phyloP scores from a whole-genome alignment of 2,113 vertebrate genomes.

The Triplophysa tibetana region DNA sequence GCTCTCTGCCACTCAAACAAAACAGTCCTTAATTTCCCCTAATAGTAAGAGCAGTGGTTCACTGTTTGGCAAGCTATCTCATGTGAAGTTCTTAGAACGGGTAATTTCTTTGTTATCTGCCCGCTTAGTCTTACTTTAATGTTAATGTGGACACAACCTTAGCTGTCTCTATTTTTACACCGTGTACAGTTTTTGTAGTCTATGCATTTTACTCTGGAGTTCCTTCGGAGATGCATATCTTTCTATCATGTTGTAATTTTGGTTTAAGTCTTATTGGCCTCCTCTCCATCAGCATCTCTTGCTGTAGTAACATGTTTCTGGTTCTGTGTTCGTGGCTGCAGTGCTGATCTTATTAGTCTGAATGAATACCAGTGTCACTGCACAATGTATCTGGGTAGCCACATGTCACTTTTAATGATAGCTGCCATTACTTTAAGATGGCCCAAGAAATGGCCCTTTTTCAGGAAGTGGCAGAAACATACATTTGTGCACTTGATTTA shows the following conservation, averaged over 20 bases:
- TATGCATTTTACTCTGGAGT: not conserved
- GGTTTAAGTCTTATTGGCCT: not conserved
- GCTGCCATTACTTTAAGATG: conserved; percentile 28
- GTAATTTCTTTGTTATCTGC: no score
- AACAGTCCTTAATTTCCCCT: no score
- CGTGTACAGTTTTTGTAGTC: not conserved
- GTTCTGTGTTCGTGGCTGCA: not conserved
- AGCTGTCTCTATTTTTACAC: no score
- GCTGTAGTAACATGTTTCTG: not conserved
- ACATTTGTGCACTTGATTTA: conserved; percentile 11
- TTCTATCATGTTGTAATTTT: not conserved
- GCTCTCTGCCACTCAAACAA: no score
- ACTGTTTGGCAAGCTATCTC: no score
- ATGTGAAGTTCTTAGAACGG: no score
- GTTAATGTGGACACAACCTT: no score
- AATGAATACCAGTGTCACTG: conserved; percentile 12
- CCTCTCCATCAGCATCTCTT: not conserved
- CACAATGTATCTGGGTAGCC: not conserved
- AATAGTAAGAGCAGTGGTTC: no score
- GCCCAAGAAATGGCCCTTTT: conserved; percentile 3
- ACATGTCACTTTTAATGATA: conserved; percentile 32
- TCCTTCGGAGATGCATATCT: not conserved
- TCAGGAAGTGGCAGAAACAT: not conserved
- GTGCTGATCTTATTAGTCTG: not conserved
- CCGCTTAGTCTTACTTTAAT: no score